Conservation (phyloP, 2,797 vertebrate species). For the Acomys russatus region DNA sequence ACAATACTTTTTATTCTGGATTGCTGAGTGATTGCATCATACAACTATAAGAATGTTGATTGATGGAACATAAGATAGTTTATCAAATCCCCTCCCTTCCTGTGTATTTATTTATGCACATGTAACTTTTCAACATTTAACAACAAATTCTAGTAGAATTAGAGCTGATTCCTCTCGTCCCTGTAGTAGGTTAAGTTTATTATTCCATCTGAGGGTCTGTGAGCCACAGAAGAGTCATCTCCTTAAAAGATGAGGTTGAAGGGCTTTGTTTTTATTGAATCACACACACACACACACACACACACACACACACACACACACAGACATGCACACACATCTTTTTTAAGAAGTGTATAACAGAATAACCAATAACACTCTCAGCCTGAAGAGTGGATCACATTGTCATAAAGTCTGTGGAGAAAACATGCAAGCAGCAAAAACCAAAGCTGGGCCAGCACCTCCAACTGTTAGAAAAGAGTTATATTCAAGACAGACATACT, state of each 20-base stretch:
- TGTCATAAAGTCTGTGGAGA: not conserved
- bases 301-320: not conserved
- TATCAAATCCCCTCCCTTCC: not conserved
- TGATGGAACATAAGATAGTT: constrained; percentile 2
- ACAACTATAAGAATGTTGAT: constrained; percentile 18
- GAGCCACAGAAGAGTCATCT: not conserved
- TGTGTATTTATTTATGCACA: not conserved
- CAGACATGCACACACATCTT: not conserved
- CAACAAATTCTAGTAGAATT: constrained; percentile 9
- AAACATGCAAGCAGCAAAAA: not conserved
- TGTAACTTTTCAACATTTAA: not conserved
- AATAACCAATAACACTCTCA: not conserved
- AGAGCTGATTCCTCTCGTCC: not conserved
- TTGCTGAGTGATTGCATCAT: not conserved
- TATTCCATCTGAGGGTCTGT: not conserved
- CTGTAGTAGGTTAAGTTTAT: not conserved
- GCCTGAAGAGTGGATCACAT: not conserved
- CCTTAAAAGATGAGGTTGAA: not conserved
- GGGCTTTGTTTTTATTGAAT: constrained; percentile 4
- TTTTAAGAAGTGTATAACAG: not conserved
- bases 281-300: not conserved
- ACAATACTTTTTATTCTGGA: not conserved
- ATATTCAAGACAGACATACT: not conserved
- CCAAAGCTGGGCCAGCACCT: not conserved
- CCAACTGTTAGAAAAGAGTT: not conserved